Conservation (phyloP, 1,140 invertebrate species). For the Drosophila virilis region DNA sequence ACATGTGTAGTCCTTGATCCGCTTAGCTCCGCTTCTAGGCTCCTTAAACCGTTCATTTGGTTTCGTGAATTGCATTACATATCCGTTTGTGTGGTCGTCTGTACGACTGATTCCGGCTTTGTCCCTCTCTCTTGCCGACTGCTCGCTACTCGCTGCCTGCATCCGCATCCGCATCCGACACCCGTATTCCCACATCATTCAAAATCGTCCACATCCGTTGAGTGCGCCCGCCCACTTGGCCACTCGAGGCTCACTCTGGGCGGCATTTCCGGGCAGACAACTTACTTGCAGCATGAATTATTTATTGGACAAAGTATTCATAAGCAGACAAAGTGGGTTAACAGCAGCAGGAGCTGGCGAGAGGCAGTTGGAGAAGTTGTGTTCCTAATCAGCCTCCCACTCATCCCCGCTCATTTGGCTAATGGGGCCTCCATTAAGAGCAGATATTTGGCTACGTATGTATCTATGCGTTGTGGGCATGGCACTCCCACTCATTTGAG, state of each 20-base stretch:
- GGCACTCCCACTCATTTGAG: constrained; percentile 61
- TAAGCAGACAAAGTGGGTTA: constrained; percentile 42
- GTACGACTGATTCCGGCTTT: constrained; percentile 8
- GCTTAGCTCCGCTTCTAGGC: constrained; percentile 4
- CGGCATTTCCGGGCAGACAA: constrained; percentile 64
- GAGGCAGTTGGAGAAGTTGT: neutral
- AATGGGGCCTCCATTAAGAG: constrained; percentile 73
- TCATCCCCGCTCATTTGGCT: constrained; percentile 24
- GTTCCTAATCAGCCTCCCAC: constrained; percentile 28
- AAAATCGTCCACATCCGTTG: constrained; percentile 38
- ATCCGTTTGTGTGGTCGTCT: constrained; percentile 44
- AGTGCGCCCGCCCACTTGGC: constrained; percentile 19
- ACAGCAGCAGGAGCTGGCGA: constrained; percentile 7
- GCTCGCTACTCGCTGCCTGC: constrained; percentile 27
- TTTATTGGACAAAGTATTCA: constrained; percentile 78
- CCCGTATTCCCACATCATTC: constrained; percentile 33
- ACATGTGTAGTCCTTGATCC: constrained; percentile 26
- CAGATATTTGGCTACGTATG: constrained; percentile 53
- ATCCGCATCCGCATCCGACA: constrained; percentile 40
- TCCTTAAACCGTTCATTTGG: constrained; percentile 67
- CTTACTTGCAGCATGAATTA: constrained; percentile 69
- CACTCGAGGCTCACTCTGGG: constrained; percentile 32
- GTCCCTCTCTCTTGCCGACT: constrained; percentile 26
- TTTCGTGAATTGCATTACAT: constrained; percentile 67
- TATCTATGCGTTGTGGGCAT: constrained; percentile 4